phyloP scores from a whole-genome alignment of 2,888 invertebrate species.

The Mesochorus sp. region DNA sequence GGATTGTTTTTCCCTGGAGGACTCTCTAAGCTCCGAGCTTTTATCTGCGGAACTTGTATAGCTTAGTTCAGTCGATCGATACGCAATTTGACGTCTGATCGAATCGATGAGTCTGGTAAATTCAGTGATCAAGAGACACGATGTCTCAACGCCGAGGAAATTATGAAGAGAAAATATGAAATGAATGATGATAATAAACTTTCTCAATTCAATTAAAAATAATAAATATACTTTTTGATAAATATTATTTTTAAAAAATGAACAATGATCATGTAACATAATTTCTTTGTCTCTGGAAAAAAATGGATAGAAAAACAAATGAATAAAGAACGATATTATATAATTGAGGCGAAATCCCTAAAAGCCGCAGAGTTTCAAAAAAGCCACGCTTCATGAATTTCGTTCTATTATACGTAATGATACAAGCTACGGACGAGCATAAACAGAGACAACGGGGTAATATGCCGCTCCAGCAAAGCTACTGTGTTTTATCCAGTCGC shows the following conservation, averaged over 20 bases:
- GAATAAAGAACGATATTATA: too few relatives aligned
- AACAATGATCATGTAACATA: too few relatives aligned
- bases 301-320: too few relatives aligned
- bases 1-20: conserved; percentile 8
- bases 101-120: neutral
- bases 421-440: neutral
- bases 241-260: too few relatives aligned
- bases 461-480: neutral
- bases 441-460: neutral
- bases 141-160: too few relatives aligned
- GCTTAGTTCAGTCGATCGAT: neutral
- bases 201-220: neutral
- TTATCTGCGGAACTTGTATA: neutral
- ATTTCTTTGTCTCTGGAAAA: too few relatives aligned
- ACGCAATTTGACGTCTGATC: neutral
- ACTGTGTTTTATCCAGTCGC: conserved; percentile 40
- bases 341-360: too few relatives aligned
- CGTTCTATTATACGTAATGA: neutral
- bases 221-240: too few relatives aligned
- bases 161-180: neutral
- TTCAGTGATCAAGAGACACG: neutral
- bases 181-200: neutral
- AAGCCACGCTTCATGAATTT: neutral
- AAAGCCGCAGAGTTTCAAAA: too few relatives aligned
- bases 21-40: conserved; percentile 1